Conservation (phyloP, 92 coral and sea anemone species). For the Epizoanthus fatuus region DNA sequence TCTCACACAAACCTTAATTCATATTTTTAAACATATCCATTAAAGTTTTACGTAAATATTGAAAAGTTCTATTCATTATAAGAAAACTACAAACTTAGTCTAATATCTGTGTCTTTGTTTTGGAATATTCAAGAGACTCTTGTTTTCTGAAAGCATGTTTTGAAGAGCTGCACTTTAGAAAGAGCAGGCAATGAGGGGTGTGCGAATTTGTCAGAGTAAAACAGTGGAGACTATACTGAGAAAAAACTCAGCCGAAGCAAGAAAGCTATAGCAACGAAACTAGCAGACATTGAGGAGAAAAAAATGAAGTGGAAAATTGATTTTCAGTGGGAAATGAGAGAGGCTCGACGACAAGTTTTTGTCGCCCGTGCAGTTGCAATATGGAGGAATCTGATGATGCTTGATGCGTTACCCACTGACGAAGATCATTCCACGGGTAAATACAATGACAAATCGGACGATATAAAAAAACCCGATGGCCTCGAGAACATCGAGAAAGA, state of each 20-base stretch:
- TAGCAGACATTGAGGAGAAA: conserved; percentile 35
- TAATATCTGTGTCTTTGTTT: too few relatives aligned
- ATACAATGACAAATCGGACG: not conserved
- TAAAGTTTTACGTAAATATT: too few relatives aligned
- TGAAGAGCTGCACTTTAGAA: not conserved
- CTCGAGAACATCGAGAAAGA: too few relatives aligned
- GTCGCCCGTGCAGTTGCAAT: conserved; percentile 17
- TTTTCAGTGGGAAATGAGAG: conserved; percentile 28
- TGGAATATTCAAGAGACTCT: too few relatives aligned
- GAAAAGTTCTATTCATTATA: too few relatives aligned
- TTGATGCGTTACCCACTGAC: not conserved
- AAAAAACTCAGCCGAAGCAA: conserved; percentile 13
- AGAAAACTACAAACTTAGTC: too few relatives aligned
- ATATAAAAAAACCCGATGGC: not conserved
- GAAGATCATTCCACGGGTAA: not conserved
- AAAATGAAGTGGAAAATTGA: conserved; percentile 23
- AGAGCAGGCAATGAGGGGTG: not conserved
- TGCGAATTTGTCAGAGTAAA: not conserved
- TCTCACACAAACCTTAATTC: too few relatives aligned
- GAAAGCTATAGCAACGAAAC: conserved; percentile 4
- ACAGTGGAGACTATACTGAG: not conserved
- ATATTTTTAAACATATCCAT: too few relatives aligned
- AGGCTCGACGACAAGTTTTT: not conserved
- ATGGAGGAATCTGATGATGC: not conserved
- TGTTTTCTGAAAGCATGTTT: not conserved